Evolutionary conservation across 2,888 invertebrate genomes (phyloP), one percentile per base, ranked within the genome.

Genomic region (Tenodera sinensis): DNA sequence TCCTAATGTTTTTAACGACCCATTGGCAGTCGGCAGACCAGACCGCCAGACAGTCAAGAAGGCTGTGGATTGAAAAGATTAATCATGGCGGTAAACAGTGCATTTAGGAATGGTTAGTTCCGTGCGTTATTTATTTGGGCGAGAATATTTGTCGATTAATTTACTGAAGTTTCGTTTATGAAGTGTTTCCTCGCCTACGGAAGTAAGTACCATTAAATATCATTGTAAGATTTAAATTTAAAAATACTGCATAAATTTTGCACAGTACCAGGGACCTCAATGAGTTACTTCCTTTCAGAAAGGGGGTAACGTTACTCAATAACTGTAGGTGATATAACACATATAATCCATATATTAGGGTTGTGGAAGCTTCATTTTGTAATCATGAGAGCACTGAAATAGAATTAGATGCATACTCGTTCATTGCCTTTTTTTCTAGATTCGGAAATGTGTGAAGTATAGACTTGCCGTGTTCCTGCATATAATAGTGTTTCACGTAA

Each of bases 81-180:
- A 87, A 54, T 87, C 81, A 87, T 87, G 87, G 87, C 87, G 87
- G 87, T 34, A 87, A 81, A 87, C 82, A 87, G 82, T 87, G 87
- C 8, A 34, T 25, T 7, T 82, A 82, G 71, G 82, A 30, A 71
- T 87, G 87, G 87, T 82, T 87, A 87, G 54, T 71, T 71, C 20
- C 20, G 14, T 71, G 54, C 54, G 20, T 71, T 71, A 71, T 71
- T 71, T 25, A 71, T 71, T 71, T 71, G 25, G 54, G 20, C 54
- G 54, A 71, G 20, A 20, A 71, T 4, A 71, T 20, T 20, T 25
- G 15, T 15, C 6, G 54, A 71, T 20, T 71, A 71, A 71, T 71
- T 71, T 71, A 25, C 20, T 20, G 54, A 71, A 71, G 54, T 71
- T 71, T 71, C 54, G 25, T 71, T 25, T 71, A 71, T 6, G 54